These are phyloP conservation scores for Myoxocephalus aenaeus DNA, from an alignment of 2,797 vertebrate genomes.

Conservation along the genomic window DNA sequence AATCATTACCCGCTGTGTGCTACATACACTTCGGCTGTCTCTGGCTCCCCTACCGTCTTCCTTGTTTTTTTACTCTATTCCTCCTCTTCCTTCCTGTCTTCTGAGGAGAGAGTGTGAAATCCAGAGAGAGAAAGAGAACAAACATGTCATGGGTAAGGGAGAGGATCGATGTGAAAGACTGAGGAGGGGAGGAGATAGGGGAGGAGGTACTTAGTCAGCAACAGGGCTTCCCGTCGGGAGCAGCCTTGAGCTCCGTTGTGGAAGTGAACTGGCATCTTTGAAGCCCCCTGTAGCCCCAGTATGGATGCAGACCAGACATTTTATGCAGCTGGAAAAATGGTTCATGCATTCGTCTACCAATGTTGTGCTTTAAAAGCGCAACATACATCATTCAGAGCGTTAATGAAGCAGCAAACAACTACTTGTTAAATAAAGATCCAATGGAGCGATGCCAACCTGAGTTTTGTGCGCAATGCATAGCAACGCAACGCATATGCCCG, in stretches of 20 bases:
- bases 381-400: no score
- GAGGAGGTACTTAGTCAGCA: conserved; percentile 72
- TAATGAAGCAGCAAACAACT: no score
- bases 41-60: conserved; percentile 15
- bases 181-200: conserved; percentile 42
- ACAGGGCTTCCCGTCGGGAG: conserved; percentile 39
- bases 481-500: no score
- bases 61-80: conserved; percentile 14
- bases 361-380: no score
- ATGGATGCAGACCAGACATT: not conserved
- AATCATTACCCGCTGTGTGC: conserved; percentile 60
- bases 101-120: conserved; percentile 23
- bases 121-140: conserved; percentile 51
- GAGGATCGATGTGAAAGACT: conserved; percentile 71
- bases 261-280: conserved; percentile 35
- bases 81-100: conserved; percentile 15
- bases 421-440: no score
- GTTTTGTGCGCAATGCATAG: no score
- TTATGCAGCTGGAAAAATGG: no score
- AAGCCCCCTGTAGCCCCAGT: conserved; percentile 15
- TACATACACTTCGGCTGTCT: conserved; percentile 29
- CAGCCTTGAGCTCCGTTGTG: conserved; percentile 40
- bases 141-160: conserved; percentile 48
- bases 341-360: no score
- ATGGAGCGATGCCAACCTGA: no score